Evolutionary conservation across 2,888 invertebrate genomes (phyloP), one percentile per base, ranked within the genome.

Genomic region (Cyaniris semiargus): DNA sequence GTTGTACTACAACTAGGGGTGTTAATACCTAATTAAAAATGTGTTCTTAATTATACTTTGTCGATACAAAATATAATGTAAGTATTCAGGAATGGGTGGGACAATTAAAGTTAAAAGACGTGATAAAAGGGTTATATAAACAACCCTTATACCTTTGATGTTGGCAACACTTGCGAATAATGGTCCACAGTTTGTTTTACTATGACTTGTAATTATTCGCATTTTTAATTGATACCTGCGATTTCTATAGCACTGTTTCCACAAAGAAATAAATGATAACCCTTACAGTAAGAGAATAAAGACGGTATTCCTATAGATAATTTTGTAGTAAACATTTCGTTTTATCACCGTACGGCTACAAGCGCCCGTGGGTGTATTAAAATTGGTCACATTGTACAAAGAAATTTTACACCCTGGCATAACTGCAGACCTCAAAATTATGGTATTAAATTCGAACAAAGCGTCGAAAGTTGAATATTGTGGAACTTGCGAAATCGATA

Each of bases 231-330:
- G 84, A 82, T 85, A 82, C 84, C 85, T 89, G 87, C 85, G 85
- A 87, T 87, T 86, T 90, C 88, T 87, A 89, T 90, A 91, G 90
- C 90, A 89, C 89, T 86, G 88, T 84, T 84, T 79, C 82, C 80
- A 78, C 86, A 85, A 53, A 21, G n/a, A 58, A 79, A 7, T 5
- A 60, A 72, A 78, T 78, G 75, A 75, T 74, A 27, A 75, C 34
- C 60, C 72, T 70, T 80, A 79, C 21, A 0, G 0, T 0, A 3
- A 13, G 10, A 0, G 0, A 23, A 76, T 80, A 78, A 78, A 70
- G 66, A 15, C 48, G 15, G 72, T 34, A 76, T 66, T 79, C 7
- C 48, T n/a, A n/a, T 77, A 53, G 21, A 27, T 27, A 27, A 48
- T 74, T 77, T 78, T 27, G 18, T 5, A 56, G 74, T 44, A 66